A percentile compares a stretch with the other conserved stretches of the same genome.
These are phyloP conservation scores for Aricia agestis DNA, from an alignment of 1,140 invertebrate genomes.

Conservation along the genomic window DNA sequence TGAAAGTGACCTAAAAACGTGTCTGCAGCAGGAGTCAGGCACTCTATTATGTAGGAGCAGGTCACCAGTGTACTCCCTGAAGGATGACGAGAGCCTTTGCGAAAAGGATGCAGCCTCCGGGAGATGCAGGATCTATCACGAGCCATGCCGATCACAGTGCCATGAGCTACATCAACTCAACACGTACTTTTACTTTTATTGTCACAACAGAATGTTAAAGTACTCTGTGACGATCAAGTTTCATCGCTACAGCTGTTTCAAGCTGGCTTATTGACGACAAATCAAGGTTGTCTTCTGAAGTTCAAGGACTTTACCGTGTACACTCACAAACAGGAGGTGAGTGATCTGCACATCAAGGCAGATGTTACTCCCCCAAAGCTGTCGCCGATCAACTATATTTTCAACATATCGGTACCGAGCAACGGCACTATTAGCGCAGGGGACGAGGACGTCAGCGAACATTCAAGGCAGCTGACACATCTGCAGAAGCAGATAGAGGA, in stretches of 20 bases:
- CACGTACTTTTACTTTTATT: slow-evolving; percentile 22
- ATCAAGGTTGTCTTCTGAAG: no score
- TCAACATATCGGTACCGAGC: no score
- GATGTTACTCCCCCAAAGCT: no score
- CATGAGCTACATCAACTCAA: slow-evolving; percentile 19
- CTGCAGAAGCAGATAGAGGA: slow-evolving; percentile 19
- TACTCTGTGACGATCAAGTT: slow-evolving; percentile 19
- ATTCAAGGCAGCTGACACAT: no score
- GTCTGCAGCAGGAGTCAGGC: slow-evolving; percentile 21
- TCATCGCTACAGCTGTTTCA: slow-evolving; percentile 19
- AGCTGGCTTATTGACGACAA: slow-evolving; percentile 20
- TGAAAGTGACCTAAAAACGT: slow-evolving; percentile 20
- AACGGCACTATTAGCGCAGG: no score
- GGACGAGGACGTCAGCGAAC: no score
- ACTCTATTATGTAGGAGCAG: slow-evolving; percentile 15
- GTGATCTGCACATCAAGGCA: no score
- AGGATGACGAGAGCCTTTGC: slow-evolving; percentile 21
- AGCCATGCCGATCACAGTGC: slow-evolving; percentile 19
- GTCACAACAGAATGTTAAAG: slow-evolving; percentile 14
- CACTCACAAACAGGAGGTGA: no score
- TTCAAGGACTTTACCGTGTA: no score
- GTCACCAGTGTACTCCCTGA: slow-evolving; percentile 9
- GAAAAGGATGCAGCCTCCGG: slow-evolving; percentile 20
- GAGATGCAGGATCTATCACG: slow-evolving; percentile 15
- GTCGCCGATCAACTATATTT: no score